These are phyloP conservation scores for Ennomos fuscantarius DNA, from an alignment of 2,888 invertebrate species.

Conservation along the genomic window DNA sequence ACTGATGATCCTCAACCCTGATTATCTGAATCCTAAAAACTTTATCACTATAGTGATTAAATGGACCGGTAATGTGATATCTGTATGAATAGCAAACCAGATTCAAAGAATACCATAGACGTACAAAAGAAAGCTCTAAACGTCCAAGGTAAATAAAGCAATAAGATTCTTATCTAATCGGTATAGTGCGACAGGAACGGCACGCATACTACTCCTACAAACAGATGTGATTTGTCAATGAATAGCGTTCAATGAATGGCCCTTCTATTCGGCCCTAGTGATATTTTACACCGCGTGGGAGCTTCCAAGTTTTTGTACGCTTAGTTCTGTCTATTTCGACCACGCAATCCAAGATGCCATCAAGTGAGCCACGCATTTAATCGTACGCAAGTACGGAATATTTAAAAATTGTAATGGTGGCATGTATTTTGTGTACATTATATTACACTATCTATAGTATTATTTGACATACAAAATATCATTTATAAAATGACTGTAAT, in stretches of 20 bases:
- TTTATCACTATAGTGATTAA: not conserved
- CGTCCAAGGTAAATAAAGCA: conserved; percentile 37
- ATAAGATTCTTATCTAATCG: conserved; percentile 44
- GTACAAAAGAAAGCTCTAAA: conserved; percentile 26
- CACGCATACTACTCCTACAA: conserved; percentile 42
- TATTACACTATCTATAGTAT: too few relatives aligned
- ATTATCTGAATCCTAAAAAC: too few relatives aligned
- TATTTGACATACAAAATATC: conserved; percentile 35
- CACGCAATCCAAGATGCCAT: conserved; percentile 33
- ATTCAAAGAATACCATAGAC: conserved; percentile 4
- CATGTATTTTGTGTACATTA: conserved; percentile 6
- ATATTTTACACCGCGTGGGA: conserved; percentile 48
- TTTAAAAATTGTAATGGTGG: too few relatives aligned
- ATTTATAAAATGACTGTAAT: conserved; percentile 38
- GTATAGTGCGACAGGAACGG: conserved; percentile 36
- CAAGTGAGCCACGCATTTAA: conserved; percentile 31
- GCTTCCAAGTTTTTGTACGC: conserved; percentile 33
- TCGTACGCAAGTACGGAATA: too few relatives aligned
- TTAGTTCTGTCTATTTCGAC: conserved; percentile 26
- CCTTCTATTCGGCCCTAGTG: conserved; percentile 49
- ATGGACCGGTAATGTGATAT: not conserved
- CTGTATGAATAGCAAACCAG: conserved; percentile 1
- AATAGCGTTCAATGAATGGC: conserved; percentile 56
- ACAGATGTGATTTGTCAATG: conserved; percentile 60
- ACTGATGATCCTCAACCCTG: too few relatives aligned